Base-by-base conservation (phyloP, 2,113 vertebrate species). In the Megaceryle torquata region DNA sequence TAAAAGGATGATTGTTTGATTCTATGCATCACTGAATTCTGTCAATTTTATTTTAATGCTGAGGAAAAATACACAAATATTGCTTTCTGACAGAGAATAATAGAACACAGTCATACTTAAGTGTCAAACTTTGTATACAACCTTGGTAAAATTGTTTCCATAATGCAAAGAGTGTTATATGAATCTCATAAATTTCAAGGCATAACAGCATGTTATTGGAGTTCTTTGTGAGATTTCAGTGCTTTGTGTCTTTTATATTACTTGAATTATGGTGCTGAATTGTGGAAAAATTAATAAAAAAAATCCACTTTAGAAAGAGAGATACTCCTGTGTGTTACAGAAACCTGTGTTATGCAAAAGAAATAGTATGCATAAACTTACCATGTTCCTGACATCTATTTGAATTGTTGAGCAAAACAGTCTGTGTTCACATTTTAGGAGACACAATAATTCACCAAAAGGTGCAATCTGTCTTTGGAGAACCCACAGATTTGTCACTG, bases 341-440 rank as follows among this genome's bases (percentile, higher is more conserved):
- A 90, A 88, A 33, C 74, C 56, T 78, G 43, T 71, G 64, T 82
- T 91, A 61, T 54, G 85, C 82, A 89, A 82, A 92, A 92, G 63
- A 65, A 95, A 80, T 54, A 72, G 78, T 21, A 54, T 89, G 87
- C 64, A 70, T 88, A 94, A 85, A 94, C 84, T 59, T 91, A 74
- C 71, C 48, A 3, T 54, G n/a, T 82, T 93, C 85, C 79, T 93
- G 95, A 86, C 94, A 82, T 70, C 59, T 86, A 8, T 88, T 83
- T 93, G 94, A 87, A 91, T 96, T 95, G 87, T 94, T 95, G 94
- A 93, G 88, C 71, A 91, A 89, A 96, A 87, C 75, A 87, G 67
- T 72, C 71, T 67, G 63, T 83, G 51, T 75, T 95, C 57, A 31
- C 71, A 70, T 88, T 87, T 87, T 86, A 78, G 76, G 91, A 91